Evolutionary conservation across 2,888 invertebrate genomes (phyloP).

Genomic region (Pollenia amentaria): DNA sequence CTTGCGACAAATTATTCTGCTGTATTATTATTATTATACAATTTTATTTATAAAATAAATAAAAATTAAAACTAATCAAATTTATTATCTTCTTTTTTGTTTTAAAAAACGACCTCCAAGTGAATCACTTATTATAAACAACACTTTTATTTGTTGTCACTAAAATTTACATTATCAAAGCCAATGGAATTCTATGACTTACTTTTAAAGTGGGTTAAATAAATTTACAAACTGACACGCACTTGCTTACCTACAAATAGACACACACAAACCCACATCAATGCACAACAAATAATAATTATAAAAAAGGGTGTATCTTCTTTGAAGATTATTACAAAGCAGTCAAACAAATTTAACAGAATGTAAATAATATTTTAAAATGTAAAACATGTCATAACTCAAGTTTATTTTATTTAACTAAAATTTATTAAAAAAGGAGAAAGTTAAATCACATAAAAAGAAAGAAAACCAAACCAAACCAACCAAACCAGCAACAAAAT

Average conservation of each 20-base stretch:
- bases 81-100: too few species aligned
- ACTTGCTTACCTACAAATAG: not conserved
- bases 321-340: constrained; percentile 11
- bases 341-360: constrained; percentile 18
- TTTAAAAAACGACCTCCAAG: not conserved
- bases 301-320: constrained; percentile 62
- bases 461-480: constrained; percentile 20
- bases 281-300: not conserved
- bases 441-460: constrained; percentile 45
- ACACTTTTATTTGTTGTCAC: constrained; percentile 32
- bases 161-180: constrained; percentile 5
- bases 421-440: constrained; percentile 62
- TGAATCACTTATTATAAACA: not conserved
- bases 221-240: constrained; percentile 40
- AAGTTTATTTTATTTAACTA: constrained; percentile 15
- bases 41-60: too few species aligned
- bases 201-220: constrained; percentile 62
- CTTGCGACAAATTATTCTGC: not conserved
- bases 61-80: too few species aligned
- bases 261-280: not conserved
- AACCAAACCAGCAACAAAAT: constrained; percentile 5
- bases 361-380: constrained; percentile 54
- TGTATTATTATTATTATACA: not conserved
- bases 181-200: constrained; percentile 33
- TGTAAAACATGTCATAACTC: constrained; percentile 64